Base-by-base conservation (phyloP, 2,888 invertebrate genomes). In the Macrosiphum euphorbiae region DNA sequence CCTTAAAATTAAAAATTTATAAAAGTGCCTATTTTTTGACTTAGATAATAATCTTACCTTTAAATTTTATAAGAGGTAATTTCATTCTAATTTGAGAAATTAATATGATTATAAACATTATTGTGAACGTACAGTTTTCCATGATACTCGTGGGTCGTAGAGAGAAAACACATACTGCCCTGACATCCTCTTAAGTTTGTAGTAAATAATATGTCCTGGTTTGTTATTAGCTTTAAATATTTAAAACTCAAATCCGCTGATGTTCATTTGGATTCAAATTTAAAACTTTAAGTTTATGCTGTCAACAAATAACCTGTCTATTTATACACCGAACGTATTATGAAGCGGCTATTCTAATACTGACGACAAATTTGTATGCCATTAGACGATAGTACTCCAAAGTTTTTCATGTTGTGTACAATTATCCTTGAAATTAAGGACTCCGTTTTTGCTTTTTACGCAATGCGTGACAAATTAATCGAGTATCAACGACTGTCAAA, bases 301-400 rank as follows among this genome's bases (percentile, higher is more conserved):
- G 58, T 61, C 86, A 86, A 24, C 58, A 47, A 85, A 85, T 55
- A 44, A 52, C 28, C 13, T 13, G 58, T 61, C 61, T 44, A 44
- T 55, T 85, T 47, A 26, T 87, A 50, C 55, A n/a, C n/a, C 16
- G 26, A 87, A 61, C 16, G 35, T 87, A 87, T 7, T 35, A 84
- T 85, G 50, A 87, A 61, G 35, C 8, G 35, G 44, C 85, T 35
- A 35, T 87, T 92, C 47, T 91, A 47, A 52, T 28, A n/a, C 47
- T 47, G 86, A 92, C 61, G 61, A 86, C 47, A 87, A 26, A 85
- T 92, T 92, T 50, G n/a, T 92, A 13, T n/a, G 47, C 47, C n/a
- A 52, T 67, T 67, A 47, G 67, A 50, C 11, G 52, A 67, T 47
- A 61, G 86, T 26, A 58, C 1, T 35, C 10, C 3, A 16, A 67